Evolutionary conservation across 1,140 invertebrate genomes (phyloP).

Genomic region (Delia radicum): DNA sequence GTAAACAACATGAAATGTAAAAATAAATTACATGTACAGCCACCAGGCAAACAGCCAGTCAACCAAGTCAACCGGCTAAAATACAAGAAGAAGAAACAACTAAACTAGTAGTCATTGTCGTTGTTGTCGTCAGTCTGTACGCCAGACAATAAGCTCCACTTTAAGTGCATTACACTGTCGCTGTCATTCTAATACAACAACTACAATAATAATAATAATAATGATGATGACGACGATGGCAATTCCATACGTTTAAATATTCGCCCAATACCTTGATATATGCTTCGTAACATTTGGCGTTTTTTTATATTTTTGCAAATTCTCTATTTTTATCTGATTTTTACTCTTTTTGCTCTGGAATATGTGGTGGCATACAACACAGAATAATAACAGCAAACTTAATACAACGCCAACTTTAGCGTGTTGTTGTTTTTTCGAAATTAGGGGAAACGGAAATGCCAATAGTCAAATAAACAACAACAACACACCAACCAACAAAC

Average conservation of each 20-base stretch:
- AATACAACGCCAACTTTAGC: neutral
- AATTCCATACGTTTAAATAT: neutral
- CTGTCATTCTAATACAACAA: neutral
- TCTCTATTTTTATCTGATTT: neutral
- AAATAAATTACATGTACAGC: neutral
- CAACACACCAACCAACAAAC: neutral
- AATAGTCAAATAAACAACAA: conserved; percentile 8
- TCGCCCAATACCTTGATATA: neutral
- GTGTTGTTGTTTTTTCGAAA: neutral
- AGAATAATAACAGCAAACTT: neutral
- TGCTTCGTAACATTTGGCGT: neutral
- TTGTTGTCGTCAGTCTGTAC: neutral
- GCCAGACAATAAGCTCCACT: conserved; percentile 17
- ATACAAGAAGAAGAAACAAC: neutral
- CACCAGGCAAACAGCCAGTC: conserved; percentile 17
- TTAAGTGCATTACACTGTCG: conserved; percentile 18
- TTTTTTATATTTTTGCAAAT: neutral
- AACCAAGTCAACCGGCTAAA: conserved; percentile 1
- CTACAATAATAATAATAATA: neutral
- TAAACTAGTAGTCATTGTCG: neutral
- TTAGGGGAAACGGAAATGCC: conserved; percentile 13
- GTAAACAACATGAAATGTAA: neutral
- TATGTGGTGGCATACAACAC: neutral
- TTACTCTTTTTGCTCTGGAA: neutral
- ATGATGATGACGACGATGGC: neutral